phyloP scores from a whole-genome alignment of 2,888 invertebrate genomes.

The Galerucella calmariensis region DNA sequence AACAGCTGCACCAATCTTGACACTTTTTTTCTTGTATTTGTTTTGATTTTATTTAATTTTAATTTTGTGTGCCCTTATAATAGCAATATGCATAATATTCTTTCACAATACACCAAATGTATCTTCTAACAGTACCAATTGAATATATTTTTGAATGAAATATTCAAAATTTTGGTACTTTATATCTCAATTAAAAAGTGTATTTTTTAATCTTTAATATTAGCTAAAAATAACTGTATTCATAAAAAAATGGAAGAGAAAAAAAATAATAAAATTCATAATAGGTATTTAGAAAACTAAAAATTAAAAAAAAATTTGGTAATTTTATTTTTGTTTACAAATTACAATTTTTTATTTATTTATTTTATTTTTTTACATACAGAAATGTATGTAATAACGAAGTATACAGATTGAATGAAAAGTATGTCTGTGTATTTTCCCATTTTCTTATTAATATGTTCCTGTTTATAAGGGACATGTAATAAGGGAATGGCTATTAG shows the following conservation, averaged over 20 bases:
- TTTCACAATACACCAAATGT: neutral
- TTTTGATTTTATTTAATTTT: conserved; percentile 17
- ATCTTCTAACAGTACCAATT: too few species aligned
- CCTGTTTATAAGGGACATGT: conserved; percentile 15
- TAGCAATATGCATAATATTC: neutral
- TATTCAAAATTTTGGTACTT: too few species aligned
- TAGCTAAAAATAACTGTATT: conserved; percentile 22
- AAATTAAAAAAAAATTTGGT: neutral
- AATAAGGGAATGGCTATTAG: conserved; percentile 47
- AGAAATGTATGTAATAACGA: conserved; percentile 7
- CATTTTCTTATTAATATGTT: neutral
- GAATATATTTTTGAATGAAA: too few species aligned
- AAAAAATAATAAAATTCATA: conserved; percentile 20
- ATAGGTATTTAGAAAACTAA: conserved; percentile 20
- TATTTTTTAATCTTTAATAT: conserved; percentile 28
- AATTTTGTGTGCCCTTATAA: neutral
- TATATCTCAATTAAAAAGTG: conserved; percentile 11
- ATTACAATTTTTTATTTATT: conserved; percentile 24
- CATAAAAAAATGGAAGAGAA: conserved; percentile 9
- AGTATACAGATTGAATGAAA: conserved; percentile 20
- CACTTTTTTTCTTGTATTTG: neutral
- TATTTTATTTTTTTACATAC: conserved; percentile 20
- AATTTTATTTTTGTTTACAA: conserved; percentile 20
- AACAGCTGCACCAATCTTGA: neutral
- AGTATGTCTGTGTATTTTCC: conserved; percentile 6